Evolutionary conservation across 2,113 vertebrate genomes (phyloP).

Genomic region (Capreolus pygargus): DNA sequence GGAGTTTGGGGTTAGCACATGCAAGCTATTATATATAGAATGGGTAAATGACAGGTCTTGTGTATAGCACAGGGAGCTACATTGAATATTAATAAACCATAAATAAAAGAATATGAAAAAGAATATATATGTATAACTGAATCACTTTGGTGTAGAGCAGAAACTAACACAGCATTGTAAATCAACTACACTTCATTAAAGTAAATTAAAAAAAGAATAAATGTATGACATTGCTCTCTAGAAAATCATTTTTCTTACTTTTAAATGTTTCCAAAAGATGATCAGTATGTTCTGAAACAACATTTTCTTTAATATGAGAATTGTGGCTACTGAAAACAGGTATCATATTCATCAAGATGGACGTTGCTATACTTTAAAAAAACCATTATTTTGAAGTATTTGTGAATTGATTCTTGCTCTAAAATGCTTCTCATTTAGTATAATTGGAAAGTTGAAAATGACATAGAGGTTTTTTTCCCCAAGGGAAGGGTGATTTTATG

Average conservation of each 20-base stretch:
- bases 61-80: background rate
- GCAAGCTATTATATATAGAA: background rate
- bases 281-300: background rate
- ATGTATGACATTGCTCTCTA: background rate
- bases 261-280: slow-evolving; percentile 28
- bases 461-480: background rate
- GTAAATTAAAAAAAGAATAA: background rate
- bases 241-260: background rate
- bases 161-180: background rate
- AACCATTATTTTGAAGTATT: background rate
- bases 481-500: background rate
- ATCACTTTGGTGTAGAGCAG: background rate
- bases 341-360: background rate
- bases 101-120: background rate
- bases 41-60: background rate
- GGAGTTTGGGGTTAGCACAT: background rate
- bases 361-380: background rate
- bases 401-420: background rate
- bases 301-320: background rate
- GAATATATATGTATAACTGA: background rate
- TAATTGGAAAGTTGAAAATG: background rate
- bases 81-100: background rate
- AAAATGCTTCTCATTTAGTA: background rate
- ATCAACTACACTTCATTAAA: background rate
- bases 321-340: background rate